These are phyloP conservation scores for Drosophila atripex DNA, from an alignment of 2,888 invertebrate species.

Conservation along the genomic window DNA sequence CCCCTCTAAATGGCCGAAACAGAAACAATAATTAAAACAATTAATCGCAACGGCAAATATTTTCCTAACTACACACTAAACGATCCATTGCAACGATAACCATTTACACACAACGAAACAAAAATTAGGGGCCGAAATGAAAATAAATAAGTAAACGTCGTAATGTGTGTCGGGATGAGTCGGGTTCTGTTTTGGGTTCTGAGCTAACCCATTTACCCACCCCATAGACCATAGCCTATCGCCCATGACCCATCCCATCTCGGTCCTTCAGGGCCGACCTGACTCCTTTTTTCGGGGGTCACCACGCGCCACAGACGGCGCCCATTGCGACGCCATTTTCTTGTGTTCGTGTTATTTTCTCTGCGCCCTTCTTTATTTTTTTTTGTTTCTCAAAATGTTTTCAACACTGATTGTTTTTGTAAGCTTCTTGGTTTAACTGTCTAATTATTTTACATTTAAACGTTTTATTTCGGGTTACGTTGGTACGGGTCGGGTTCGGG, in stretches of 20 bases:
- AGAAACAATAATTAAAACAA: constrained; percentile 30
- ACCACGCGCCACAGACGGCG: constrained; percentile 60
- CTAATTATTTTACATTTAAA: constrained; percentile 80
- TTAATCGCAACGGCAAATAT: constrained; percentile 55
- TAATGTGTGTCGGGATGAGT: constrained; percentile 35
- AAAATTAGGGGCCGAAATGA: constrained; percentile 56
- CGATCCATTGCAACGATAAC: constrained; percentile 60
- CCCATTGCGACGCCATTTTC: constrained; percentile 48
- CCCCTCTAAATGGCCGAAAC: constrained; percentile 32
- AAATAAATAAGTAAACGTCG: constrained; percentile 61
- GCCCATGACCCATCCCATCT: not conserved
- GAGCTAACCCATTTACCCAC: constrained; percentile 3
- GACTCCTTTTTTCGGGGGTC: constrained; percentile 40
- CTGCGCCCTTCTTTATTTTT: constrained; percentile 26
- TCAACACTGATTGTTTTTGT: constrained; percentile 82
- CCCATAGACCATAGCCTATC: constrained; percentile 2
- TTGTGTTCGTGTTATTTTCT: constrained; percentile 30
- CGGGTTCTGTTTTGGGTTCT: constrained; percentile 1
- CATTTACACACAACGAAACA: constrained; percentile 52
- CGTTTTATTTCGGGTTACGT: constrained; percentile 62
- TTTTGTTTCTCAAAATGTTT: constrained; percentile 71
- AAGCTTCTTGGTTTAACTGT: constrained; percentile 83
- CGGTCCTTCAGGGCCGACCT: constrained; percentile 51
- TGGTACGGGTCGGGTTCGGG: constrained; percentile 25
- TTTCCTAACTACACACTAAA: constrained; percentile 67